phyloP scores from a whole-genome alignment of 2,888 invertebrate genomes.

The Chrysotoxum bicinctum region DNA sequence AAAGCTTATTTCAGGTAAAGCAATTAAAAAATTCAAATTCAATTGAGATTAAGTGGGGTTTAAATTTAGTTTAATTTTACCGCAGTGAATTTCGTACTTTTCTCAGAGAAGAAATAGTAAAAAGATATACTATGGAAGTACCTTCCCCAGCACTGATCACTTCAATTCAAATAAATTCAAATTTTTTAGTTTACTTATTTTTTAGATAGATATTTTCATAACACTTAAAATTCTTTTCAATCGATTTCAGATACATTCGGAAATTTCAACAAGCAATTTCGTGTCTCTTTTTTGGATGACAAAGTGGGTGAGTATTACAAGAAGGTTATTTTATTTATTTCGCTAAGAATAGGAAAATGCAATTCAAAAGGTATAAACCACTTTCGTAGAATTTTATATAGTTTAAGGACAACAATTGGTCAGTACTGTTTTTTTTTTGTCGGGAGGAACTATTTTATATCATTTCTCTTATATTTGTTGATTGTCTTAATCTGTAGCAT shows the following conservation, averaged over 20 bases:
- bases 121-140: background rate
- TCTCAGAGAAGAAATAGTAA: no score
- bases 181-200: background rate
- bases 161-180: background rate
- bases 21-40: no score
- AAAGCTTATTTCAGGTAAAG: no score
- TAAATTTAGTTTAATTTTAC: no score
- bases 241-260: background rate
- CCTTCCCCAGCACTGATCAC: background rate
- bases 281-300: background rate
- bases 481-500: background rate
- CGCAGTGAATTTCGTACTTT: no score
- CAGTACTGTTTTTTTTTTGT: background rate
- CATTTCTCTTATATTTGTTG: background rate
- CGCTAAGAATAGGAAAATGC: background rate
- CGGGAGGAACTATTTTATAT: background rate
- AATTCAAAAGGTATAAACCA: background rate
- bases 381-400: background rate
- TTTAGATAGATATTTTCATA: background rate
- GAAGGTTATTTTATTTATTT: background rate
- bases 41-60: no score
- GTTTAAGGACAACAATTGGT: no score
- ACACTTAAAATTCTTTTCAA: background rate
- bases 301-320: background rate
- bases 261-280: background rate